Evolutionary conservation across 2,888 invertebrate genomes (phyloP), one percentile per base, ranked within the genome.

Genomic region (Metellina segmentata): DNA sequence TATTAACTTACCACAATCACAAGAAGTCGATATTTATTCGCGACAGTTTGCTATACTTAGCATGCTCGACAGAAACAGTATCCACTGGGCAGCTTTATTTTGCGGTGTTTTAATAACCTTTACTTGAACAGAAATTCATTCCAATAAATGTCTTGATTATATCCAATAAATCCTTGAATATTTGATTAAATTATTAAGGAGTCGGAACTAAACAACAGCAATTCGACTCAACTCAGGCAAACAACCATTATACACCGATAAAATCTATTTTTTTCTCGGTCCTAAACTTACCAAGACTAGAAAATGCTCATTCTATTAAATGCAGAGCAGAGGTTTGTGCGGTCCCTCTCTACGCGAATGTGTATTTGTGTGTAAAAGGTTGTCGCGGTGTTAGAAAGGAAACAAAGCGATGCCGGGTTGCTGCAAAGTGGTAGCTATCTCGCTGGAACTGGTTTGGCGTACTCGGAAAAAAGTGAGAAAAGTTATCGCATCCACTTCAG

Each of bases 331-430:
- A 16, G 9, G 61, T 61, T 11, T 16, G 61, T 61, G 61, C 34
- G 34, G 34, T 20, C 20, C 7, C 51, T 69, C n/a, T 70, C 70
- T 52, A 77, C 71, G 69, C 77, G 70, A 78, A 78, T 86, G 85
- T 86, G 70, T 86, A 19, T 75, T 53, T 52, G 74, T 77, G 70
- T 78, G 78, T 86, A 77, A 69, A 70, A 86, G 85, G 77, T 78
- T 78, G 85, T 51, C 49, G 69, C 72, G 77, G 72, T 16, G 1
- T 49, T 9, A 69, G 78, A 85, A 75, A 61, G 85, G 85, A 85
- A 85, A 74, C 34, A 72, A 74, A 75, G 85, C 34, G 61, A 61
- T 8, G 53, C 34, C 52, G n/a, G 85, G 85, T 85, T 85, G 48
- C 48, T 61, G 16, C 74, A 61, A 13, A 61, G 16, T 20, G 16